phyloP scores from a whole-genome alignment of 1,140 invertebrate genomes.

The Schlechtendalia chinensis region DNA sequence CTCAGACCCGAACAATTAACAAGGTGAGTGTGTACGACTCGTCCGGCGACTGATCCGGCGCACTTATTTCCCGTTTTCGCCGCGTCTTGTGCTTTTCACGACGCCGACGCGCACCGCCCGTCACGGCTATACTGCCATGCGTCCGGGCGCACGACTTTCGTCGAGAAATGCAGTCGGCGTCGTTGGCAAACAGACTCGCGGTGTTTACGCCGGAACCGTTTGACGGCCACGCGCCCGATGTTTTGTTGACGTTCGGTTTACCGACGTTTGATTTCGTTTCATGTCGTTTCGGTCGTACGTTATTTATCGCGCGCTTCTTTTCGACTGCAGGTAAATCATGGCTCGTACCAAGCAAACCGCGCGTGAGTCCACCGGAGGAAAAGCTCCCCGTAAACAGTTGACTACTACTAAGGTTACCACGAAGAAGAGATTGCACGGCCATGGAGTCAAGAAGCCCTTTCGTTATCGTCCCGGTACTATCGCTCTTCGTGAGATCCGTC shows the following conservation, averaged over 20 bases:
- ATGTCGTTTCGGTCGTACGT: no score
- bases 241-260: no score
- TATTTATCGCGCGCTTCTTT: not conserved
- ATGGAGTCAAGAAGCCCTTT: constrained; percentile 83
- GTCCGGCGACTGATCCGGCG: not conserved
- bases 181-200: no score
- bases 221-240: no score
- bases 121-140: no score
- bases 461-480: constrained; percentile 66
- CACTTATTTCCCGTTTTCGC: no score
- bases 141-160: no score
- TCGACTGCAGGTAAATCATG: constrained; percentile 59
- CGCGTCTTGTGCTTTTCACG: no score
- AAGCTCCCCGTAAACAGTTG: constrained; percentile 74
- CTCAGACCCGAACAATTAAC: not conserved
- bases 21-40: not conserved
- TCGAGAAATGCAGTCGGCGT: no score
- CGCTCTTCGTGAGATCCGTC: constrained; percentile 66
- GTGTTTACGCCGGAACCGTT: no score
- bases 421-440: constrained; percentile 78
- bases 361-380: constrained; percentile 77
- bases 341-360: constrained; percentile 85
- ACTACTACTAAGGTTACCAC: constrained; percentile 76
- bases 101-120: no score
- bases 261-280: no score